Evolutionary conservation across 2,797 vertebrate species (phyloP), one percentile per base, ranked within the genome.

Genomic region (Syndactyla subalaris): DNA sequence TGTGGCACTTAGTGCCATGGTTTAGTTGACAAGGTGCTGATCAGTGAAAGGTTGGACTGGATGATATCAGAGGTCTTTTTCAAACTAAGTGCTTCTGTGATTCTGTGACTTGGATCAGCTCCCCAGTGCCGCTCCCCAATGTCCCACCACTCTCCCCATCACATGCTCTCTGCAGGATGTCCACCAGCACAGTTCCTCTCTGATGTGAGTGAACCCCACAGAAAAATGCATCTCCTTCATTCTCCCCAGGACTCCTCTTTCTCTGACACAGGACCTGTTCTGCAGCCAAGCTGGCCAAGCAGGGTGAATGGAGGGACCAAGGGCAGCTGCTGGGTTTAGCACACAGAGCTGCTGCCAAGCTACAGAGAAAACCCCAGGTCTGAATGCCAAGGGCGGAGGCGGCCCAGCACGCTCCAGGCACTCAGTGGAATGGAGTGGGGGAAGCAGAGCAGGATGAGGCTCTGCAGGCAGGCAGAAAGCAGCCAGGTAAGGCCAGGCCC

Each of bases 401-500:
- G 24, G 21, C 10, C 13, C 80, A 24, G 12, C 10, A 16, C 6
- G 22, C 38, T 54, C 52, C 24, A 75, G 58, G 43, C 52, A 57
- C 0, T 0, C 36, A 54, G 16, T 70, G 70, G 30, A 73, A 52
- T 27, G 30, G 12, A 9, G 11, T 8, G 21, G 30, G 17, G 71
- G 49, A 19, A 49, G 52, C 2, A 2, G 45, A 43, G 46, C 0
- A 1, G 2, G 13, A 7, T 26, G 36, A 59, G 29, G 29, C 7
- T 45, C 26, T 45, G 46, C 26, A 24, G 34, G 7, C 39, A 27
- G 39, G 27, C 34, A 80, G 57, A 51, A 34, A 51, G 26, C 34
- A 43, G 51, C 0, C 0, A 46, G 11, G n/a, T 7, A 30, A 20
- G 36, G 13, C 9, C 11, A 22, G 51, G 17, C 17, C 26, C 23